A percentile compares a stretch with the other conserved stretches of the same genome.
Conservation (phyloP, 2,888 invertebrate species). For the Hypomecis atomaria region DNA sequence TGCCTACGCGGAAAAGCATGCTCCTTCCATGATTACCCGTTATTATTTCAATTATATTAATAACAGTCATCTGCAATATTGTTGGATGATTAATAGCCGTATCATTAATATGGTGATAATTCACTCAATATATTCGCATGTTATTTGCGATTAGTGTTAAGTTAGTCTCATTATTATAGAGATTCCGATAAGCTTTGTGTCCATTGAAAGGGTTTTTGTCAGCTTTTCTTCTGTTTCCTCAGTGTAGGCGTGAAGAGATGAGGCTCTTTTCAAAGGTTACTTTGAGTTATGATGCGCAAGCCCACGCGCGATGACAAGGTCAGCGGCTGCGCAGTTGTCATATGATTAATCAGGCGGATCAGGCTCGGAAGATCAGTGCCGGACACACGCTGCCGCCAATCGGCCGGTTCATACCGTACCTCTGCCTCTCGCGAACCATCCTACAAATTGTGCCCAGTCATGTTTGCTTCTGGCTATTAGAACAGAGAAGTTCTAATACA, state of each 20-base stretch:
- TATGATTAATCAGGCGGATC: constrained; percentile 80
- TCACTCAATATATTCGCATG: constrained; percentile 23
- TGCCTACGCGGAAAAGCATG: constrained; percentile 59
- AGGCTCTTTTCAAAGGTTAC: constrained; percentile 55
- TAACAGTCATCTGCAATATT: constrained; percentile 30
- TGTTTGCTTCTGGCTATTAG: constrained; percentile 6
- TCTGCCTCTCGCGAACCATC: constrained; percentile 10
- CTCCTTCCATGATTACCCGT: constrained; percentile 34
- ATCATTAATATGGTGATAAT: constrained; percentile 36
- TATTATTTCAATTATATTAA: constrained; percentile 44
- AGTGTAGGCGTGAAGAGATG: constrained; percentile 58
- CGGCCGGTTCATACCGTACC: constrained; percentile 46
- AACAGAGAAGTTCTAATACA: not conserved
- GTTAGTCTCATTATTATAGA: constrained; percentile 20
- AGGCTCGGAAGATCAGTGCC: constrained; percentile 69
- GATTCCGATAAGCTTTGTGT: constrained; percentile 26
- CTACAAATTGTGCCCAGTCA: constrained; percentile 15
- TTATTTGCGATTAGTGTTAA: constrained; percentile 8
- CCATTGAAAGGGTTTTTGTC: constrained; percentile 25
- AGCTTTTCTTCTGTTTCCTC: constrained; percentile 42
- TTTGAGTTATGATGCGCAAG: constrained; percentile 68
- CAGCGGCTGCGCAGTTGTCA: constrained; percentile 78
- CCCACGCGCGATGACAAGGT: constrained; percentile 78
- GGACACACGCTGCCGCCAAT: constrained; percentile 70
- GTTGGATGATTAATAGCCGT: constrained; percentile 22